Percentiles rank a stretch among this genome's conserved stretches.
These are phyloP conservation scores for Proales similis DNA, from an alignment of 1,140 invertebrate genomes.

Conservation along the genomic window DNA sequence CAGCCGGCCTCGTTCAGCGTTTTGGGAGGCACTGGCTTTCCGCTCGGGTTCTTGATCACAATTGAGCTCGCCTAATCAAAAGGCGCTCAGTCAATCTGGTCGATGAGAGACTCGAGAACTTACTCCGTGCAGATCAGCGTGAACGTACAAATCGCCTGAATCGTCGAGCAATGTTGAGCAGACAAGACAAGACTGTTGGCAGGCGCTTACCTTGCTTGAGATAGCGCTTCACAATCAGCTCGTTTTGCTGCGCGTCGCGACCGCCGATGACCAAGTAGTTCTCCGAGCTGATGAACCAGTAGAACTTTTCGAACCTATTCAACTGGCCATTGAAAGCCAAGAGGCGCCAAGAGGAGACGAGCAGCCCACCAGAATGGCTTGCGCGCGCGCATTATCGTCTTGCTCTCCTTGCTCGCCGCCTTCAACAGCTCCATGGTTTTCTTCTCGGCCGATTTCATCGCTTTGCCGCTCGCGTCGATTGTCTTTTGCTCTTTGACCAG, in stretches of 20 bases:
- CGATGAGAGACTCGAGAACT: neutral
- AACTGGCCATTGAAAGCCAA: neutral
- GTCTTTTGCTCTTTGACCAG: constrained; percentile 94
- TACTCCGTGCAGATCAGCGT: constrained; percentile 82
- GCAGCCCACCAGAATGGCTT: constrained; percentile 60
- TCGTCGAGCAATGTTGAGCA: too few species aligned
- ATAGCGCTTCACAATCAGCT: constrained; percentile 88
- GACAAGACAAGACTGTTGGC: too few species aligned
- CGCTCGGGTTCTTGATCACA: constrained; percentile 78
- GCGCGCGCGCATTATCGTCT: constrained; percentile 80
- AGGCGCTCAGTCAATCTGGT: too few species aligned
- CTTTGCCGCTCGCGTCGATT: constrained; percentile 81
- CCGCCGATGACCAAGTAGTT: constrained; percentile 93
- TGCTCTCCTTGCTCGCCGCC: constrained; percentile 60
- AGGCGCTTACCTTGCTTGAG: too few species aligned
- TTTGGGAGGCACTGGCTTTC: constrained; percentile 70
- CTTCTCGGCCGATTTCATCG: constrained; percentile 86
- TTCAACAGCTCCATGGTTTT: constrained; percentile 91
- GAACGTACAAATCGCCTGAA: constrained; percentile 55
- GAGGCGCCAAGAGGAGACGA: neutral
- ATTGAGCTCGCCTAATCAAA: constrained; percentile 52
- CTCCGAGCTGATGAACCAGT: constrained; percentile 97
- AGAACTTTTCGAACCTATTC: constrained; percentile 97
- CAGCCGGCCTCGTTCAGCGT: constrained; percentile 90
- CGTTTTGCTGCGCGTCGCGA: constrained; percentile 94